Conservation (phyloP, 1,140 invertebrate genomes). For the Drosophila neocordata region DNA sequence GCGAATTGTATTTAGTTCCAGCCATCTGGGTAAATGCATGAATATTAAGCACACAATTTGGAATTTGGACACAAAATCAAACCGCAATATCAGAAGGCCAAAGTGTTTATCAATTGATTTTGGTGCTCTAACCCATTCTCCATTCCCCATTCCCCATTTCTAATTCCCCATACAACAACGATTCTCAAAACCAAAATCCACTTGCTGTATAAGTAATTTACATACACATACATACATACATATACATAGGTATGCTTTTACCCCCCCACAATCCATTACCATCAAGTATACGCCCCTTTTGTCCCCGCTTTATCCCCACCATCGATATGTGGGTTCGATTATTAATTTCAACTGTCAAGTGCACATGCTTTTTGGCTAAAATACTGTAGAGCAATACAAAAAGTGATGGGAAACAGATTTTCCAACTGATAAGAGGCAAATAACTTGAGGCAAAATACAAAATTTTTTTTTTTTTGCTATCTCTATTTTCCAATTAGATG, state of each 20-base stretch:
- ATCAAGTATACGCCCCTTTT: neutral
- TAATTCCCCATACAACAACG: neutral
- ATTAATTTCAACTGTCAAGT: constrained; percentile 41
- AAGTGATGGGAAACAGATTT: neutral
- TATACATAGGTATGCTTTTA: no score
- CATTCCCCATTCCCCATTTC: neutral
- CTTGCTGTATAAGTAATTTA: constrained; percentile 1
- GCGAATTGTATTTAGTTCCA: no score
- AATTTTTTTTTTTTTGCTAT: neutral
- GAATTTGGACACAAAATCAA: constrained; percentile 45
- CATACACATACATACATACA: neutral
- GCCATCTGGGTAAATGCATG: neutral
- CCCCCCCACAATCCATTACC: neutral
- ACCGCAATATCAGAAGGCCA: constrained; percentile 24
- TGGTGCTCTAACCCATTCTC: neutral
- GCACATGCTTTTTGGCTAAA: constrained; percentile 34
- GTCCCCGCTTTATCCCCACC: neutral
- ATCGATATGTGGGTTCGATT: constrained; percentile 26
- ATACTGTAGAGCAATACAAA: neutral
- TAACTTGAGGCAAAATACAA: constrained; percentile 4
- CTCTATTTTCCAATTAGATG: constrained; percentile 3
- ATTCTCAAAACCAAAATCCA: neutral
- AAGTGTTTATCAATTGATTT: constrained; percentile 9
- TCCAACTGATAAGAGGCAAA: neutral
- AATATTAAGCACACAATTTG: neutral